These are phyloP conservation scores for Amphiprion ocellaris DNA, from an alignment of 2,113 vertebrate genomes.

Conservation along the genomic window DNA sequence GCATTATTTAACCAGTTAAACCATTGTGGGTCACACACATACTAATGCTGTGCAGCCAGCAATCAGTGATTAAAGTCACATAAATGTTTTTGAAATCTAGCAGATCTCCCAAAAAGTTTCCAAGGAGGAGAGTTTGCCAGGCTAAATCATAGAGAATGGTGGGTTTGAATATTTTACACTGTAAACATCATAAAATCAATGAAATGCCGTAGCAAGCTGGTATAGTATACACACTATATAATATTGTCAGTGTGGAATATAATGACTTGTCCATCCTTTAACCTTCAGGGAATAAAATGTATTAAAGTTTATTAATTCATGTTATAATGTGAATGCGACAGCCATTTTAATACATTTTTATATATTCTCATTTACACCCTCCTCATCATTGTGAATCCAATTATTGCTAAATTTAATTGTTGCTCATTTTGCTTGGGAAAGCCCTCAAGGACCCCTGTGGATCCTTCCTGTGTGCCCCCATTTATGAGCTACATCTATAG, in stretches of 20 bases:
- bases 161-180: neutral
- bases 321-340: neutral
- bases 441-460: neutral
- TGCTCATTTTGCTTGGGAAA: constrained; percentile 13
- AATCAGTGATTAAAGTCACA: constrained; percentile 3
- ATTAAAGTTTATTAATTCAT: constrained; percentile 7
- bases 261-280: neutral
- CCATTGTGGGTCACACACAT: neutral
- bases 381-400: neutral
- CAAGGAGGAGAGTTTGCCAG: neutral
- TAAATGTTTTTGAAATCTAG: neutral
- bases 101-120: neutral
- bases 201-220: constrained; percentile 10
- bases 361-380: neutral
- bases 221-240: neutral
- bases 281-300: neutral
- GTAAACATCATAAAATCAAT: constrained; percentile 18
- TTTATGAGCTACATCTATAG: constrained; percentile 34
- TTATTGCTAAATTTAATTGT: constrained; percentile 1
- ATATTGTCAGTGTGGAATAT: neutral
- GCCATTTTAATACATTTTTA: neutral
- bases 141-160: neutral
- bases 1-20: neutral
- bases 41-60: neutral
- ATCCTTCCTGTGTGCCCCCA: constrained; percentile 7